Conservation (phyloP, 2,888 invertebrate genomes). For the Liodrosophila aerea region DNA sequence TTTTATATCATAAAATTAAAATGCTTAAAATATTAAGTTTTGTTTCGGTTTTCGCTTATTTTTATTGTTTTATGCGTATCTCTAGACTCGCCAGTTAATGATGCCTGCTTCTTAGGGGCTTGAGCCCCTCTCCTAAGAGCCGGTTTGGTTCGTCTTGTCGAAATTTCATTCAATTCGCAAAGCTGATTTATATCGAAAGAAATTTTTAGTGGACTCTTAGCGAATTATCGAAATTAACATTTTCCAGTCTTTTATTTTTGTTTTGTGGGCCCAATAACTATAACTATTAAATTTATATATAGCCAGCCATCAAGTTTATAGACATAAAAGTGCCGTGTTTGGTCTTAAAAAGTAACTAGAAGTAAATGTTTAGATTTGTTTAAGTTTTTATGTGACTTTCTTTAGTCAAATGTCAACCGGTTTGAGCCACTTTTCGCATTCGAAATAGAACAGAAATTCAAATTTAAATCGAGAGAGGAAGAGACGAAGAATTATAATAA, state of each 20-base stretch:
- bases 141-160: conserved; percentile 37
- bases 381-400: conserved; percentile 34
- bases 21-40: conserved; percentile 46
- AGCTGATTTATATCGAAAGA: conserved; percentile 33
- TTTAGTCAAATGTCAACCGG: conserved; percentile 47
- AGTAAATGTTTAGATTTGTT: conserved; percentile 14
- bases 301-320: too few species aligned
- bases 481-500: conserved; percentile 9
- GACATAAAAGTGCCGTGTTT: conserved; percentile 30
- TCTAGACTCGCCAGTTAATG: conserved; percentile 32
- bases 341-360: conserved; percentile 6
- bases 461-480: conserved; percentile 15
- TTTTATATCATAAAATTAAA: conserved; percentile 37
- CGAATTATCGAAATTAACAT: conserved; percentile 31
- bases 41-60: conserved; percentile 31
- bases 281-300: conserved; percentile 4
- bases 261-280: conserved; percentile 19
- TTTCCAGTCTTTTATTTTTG: background rate
- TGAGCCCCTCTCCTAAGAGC: conserved; percentile 25
- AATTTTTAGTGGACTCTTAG: conserved; percentile 34
- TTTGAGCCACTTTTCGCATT: conserved; percentile 34
- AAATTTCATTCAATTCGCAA: conserved; percentile 44
- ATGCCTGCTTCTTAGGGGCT: conserved; percentile 24
- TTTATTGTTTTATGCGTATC: conserved; percentile 36
- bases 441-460: conserved; percentile 46